Percentiles rank a stretch among this genome's conserved stretches.
Conservation (phyloP, 2,888 invertebrate species). For the Plagodis pulveraria region DNA sequence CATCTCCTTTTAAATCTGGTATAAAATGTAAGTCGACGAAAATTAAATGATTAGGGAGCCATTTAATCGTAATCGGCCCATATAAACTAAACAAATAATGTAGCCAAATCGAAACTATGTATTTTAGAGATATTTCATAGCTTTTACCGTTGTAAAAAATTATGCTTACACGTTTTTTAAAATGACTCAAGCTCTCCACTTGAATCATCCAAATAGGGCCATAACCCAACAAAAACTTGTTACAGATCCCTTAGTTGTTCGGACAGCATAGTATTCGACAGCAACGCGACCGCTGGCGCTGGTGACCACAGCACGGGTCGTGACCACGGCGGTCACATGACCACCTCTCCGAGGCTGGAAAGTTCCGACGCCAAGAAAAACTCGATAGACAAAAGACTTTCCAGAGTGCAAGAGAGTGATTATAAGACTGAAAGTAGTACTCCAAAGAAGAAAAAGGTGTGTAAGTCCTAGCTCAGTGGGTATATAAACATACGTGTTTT, state of each 20-base stretch:
- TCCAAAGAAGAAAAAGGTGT: constrained; percentile 66
- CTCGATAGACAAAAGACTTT: constrained; percentile 60
- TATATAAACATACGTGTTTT: no score
- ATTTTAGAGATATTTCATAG: no score
- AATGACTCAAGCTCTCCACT: no score
- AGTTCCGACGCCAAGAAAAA: constrained; percentile 49
- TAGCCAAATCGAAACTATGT: no score
- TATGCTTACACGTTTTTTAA: no score
- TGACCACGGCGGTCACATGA: constrained; percentile 36
- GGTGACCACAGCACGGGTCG: constrained; percentile 12
- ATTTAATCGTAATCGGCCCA: no score
- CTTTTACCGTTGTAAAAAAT: no score
- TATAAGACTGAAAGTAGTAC: constrained; percentile 56
- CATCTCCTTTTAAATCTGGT: no score
- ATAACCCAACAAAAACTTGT: not conserved
- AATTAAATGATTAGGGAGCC: no score
- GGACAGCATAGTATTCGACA: constrained; percentile 75
- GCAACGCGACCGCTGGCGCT: constrained; percentile 46
- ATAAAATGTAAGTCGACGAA: no score
- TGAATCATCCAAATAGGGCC: no score
- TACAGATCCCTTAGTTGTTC: constrained; percentile 75
- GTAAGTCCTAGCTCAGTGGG: constrained; percentile 4
- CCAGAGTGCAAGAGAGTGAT: constrained; percentile 64
- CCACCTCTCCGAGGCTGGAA: constrained; percentile 20
- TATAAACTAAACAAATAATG: no score